Evolutionary conservation across 92 coral and sea anemone species (phyloP).

Genomic region (Zoanthus gigantus): DNA sequence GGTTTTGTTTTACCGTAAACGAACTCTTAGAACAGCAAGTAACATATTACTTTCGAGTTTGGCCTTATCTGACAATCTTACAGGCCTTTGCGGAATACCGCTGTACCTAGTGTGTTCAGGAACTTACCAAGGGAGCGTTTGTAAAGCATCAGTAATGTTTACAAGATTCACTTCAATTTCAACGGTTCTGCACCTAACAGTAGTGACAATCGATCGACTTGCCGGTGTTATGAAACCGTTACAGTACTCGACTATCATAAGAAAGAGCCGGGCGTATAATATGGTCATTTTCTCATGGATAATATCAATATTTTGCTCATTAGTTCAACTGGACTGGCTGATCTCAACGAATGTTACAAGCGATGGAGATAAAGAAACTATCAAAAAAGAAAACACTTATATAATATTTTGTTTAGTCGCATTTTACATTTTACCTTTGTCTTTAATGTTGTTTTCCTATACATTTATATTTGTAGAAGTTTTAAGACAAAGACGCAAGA

Average conservation of each 20-base stretch:
- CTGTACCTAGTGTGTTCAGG: constrained; percentile 58
- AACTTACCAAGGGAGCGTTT: constrained; percentile 48
- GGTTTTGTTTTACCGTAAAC: constrained; percentile 48
- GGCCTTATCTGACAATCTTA: constrained; percentile 65
- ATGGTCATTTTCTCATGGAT: constrained; percentile 56
- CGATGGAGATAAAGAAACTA: neutral
- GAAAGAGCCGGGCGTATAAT: constrained; percentile 45
- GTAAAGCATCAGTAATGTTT: constrained; percentile 51
- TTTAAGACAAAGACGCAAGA: constrained; percentile 5
- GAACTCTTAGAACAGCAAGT: constrained; percentile 56
- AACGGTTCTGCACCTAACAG: constrained; percentile 65
- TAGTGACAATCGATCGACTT: constrained; percentile 71
- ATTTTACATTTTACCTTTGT: neutral
- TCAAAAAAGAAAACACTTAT: neutral
- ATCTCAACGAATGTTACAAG: neutral
- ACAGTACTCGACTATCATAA: constrained; percentile 59
- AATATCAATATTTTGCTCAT: constrained; percentile 5
- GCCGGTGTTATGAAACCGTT: constrained; percentile 62
- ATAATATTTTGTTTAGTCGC: neutral
- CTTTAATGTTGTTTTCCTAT: neutral
- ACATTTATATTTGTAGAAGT: neutral
- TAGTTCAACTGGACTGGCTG: neutral
- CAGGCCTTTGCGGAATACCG: constrained; percentile 66
- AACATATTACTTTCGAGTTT: constrained; percentile 64
- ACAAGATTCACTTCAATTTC: constrained; percentile 69